Base-by-base conservation (phyloP, 2,113 vertebrate species). In the Hydrochoerus hydrochaeris region DNA sequence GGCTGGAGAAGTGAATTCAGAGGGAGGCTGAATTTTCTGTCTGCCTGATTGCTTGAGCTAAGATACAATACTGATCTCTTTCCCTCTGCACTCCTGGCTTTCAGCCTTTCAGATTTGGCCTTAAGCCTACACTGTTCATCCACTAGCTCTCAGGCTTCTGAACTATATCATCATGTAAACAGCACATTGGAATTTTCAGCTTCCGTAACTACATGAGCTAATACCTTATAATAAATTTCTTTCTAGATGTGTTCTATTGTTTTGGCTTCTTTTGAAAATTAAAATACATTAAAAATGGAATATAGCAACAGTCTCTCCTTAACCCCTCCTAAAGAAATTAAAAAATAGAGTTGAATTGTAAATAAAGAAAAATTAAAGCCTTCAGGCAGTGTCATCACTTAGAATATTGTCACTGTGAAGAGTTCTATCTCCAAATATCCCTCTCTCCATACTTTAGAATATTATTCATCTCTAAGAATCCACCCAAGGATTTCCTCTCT, bases 391-490 rank as follows among this genome's bases (percentile, higher is more conserved):
- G 24, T 85, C 35, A 73, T 80, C 95, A 78, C 80, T 60, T n/a
- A 73, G 2, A 60, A 28, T 38, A 54, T 57, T 12, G 28, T 3
- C 60, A 26, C 62, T 58, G 9, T 38, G 28, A 67, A 65, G 28
- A 52, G 24, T 35, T 82, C 75, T 89, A 32, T 52, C 88, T 71
- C 63, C 32, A 73, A 1, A 58, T 81, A 9, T 1, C 57, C 28
- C 35, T 71, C 12, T 67, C 9, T 93, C 30, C 17, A 22, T 44
- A 5, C 1, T 54, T 35, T 22, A 44, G 41, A 93, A 41, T 44
- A 60, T 63, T 49, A 58, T 5, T 62, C 46, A 60, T 44, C 16
- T 28, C 52, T 94, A 20, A 86, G 90, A 96, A 94, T 89, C 24
- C 24, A 67, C 8, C 4, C 12, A 85, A 88, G 2, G 30, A 10